Evolutionary conservation across 2,888 invertebrate species (phyloP).

Genomic region (Acronicta psi): DNA sequence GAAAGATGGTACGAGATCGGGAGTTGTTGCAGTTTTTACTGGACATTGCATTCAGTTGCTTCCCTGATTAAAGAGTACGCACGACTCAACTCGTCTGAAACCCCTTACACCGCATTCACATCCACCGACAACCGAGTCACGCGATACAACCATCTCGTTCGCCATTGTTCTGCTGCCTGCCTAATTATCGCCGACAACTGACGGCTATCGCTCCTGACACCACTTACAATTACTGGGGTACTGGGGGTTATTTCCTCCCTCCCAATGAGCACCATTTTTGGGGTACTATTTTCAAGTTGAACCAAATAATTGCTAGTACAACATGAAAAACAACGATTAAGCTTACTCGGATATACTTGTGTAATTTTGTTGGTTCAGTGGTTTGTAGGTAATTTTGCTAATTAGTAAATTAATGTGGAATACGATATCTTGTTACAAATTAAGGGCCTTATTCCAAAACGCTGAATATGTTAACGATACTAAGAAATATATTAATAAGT

Average conservation of each 20-base stretch:
- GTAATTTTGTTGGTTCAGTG: constrained; percentile 9
- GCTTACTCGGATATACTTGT: constrained; percentile 2
- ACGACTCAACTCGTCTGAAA: constrained; percentile 14
- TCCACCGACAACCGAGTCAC: constrained; percentile 57
- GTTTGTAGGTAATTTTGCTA: constrained; percentile 9
- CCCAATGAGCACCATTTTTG: no score
- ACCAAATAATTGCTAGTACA: constrained; percentile 10
- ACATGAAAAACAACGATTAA: constrained; percentile 18
- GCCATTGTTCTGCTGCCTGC: constrained; percentile 56
- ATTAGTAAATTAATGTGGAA: not conserved
- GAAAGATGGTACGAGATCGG: no score
- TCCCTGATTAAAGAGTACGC: not conserved
- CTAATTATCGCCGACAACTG: constrained; percentile 65
- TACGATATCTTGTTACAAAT: not conserved
- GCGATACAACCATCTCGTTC: constrained; percentile 69
- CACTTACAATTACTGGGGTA: constrained; percentile 47
- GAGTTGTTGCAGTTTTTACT: no score
- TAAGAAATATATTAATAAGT: no score
- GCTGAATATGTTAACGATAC: no score
- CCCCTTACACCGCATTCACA: constrained; percentile 22
- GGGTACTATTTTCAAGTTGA: constrained; percentile 22
- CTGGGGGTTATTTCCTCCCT: no score
- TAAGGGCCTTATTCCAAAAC: not conserved
- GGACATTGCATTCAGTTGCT: not conserved
- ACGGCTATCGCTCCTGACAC: constrained; percentile 52